Base-by-base conservation (phyloP, 2,888 invertebrate species). In the Corythucha ciliata region DNA sequence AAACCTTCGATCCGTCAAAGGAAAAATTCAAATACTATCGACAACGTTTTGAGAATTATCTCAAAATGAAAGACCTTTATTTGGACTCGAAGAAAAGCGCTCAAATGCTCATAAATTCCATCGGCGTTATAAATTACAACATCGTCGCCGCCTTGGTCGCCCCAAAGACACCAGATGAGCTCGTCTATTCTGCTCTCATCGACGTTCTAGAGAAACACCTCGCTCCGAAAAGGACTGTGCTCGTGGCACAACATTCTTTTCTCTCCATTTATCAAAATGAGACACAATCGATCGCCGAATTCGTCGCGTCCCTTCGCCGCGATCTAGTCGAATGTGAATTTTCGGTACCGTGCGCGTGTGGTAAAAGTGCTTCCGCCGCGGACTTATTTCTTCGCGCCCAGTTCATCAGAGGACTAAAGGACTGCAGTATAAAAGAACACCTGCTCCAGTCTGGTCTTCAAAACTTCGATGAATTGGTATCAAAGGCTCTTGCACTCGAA, bases 161-260 rank as follows among this genome's bases (percentile, higher is more conserved):
- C 5, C 40, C 18, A 6, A 40, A 24, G 21, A 12, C 22, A 8
- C 40, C 40, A 10, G 22, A 8, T 14, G 40, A 40, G 22, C 40
- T 40, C 10, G 8, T 14, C 12, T 20, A 40, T 20, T 20, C 20
- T 40, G 12, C 20, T 10, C 40, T 40, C 16, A 20, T 40, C 7
- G 21, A 10, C 7, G 7, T 7, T 20, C 22, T 40, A n/a, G 8
- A 36, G 36, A 14, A n/a, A 36, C 16, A 36, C 14, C 16, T 36
- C 14, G 8, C 36, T 18, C 36, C 36, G 6, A 36, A 36, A 18
- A 36, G 7, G n/a, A 14, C 18, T 20, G 29, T 34, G 14, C 4
- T 46, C 2, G 34, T 36, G 7, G 4, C 22, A 2, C 47, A 46
- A n/a, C 47, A 46, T 46, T 14, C 33, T 22, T 46, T 46, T 33